Percentiles rank a stretch among this genome's conserved stretches.
These are phyloP conservation scores for Nycteola revayana DNA, from an alignment of 2,888 invertebrate genomes.

Conservation along the genomic window DNA sequence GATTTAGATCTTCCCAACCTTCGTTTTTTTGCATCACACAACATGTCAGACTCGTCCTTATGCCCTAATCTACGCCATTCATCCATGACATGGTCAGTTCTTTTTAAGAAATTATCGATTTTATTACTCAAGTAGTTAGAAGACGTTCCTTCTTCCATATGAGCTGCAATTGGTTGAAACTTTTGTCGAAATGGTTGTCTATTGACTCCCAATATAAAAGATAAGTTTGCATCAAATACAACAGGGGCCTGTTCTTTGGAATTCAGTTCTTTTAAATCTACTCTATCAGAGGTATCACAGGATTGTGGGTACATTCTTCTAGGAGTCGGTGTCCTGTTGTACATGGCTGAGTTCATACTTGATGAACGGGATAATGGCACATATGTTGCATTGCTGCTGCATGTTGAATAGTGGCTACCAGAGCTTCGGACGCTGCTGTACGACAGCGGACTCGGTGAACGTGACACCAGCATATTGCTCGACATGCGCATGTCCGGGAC, in stretches of 20 bases:
- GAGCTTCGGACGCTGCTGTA: conserved; percentile 67
- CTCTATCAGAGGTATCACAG: conserved; percentile 64
- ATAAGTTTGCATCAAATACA: conserved; percentile 90
- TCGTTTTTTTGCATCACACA: conserved; percentile 55
- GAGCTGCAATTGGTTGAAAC: conserved; percentile 88
- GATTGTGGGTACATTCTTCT: conserved; percentile 87
- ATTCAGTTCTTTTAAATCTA: conserved; percentile 82
- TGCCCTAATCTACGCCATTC: conserved; percentile 90
- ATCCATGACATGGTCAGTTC: conserved; percentile 94
- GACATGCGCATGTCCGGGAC: conserved; percentile 34
- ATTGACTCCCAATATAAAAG: conserved; percentile 89
- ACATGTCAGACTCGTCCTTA: conserved; percentile 74
- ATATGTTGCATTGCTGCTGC: conserved; percentile 70
- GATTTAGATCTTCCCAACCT: conserved; percentile 85
- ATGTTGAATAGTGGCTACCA: conserved; percentile 71
- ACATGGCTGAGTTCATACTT: conserved; percentile 64
- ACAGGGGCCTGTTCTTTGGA: conserved; percentile 89
- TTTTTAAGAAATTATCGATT: conserved; percentile 89
- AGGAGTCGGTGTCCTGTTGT: conserved; percentile 78
- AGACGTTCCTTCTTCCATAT: conserved; percentile 88
- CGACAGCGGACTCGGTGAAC: conserved; percentile 82
- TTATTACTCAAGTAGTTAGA: conserved; percentile 88
- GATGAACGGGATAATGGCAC: conserved; percentile 69
- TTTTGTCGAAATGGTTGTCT: conserved; percentile 86
- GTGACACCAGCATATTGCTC: conserved; percentile 56